Evolutionary conservation across 2,888 invertebrate species (phyloP), one percentile per base, ranked within the genome.

Genomic region (Epistrophe eligans): DNA sequence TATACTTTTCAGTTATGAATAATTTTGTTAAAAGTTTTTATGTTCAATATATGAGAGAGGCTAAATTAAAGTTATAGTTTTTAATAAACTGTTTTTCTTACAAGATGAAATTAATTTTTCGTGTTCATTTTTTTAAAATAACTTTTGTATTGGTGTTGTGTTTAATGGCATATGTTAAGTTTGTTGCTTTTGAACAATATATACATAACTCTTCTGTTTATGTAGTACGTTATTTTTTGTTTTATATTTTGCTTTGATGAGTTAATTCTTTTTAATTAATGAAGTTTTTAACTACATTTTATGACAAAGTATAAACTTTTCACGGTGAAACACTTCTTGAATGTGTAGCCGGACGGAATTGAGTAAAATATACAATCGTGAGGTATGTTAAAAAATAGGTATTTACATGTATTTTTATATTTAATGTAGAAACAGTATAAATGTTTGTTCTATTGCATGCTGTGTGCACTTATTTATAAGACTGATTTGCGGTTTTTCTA

Each of bases 271-370:
- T 19, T 62, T 38, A 40, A 19, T 15, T 55, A 38, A 57, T 43
- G 17, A 55, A 48, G 40, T 57, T 76, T 50, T 74, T 40, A 28
- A 24, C 38, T 57, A 45, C 66, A 24, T 24, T 57, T 38, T 28
- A 58, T 71, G 79, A 67, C 79, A 83, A 79, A 83, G 79, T 72
- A 67, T 76, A 79, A 83, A 76, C 74, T 77, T 64, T 74, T 64
- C 57, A 77, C 52, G 81, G 57, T 48, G 66, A 67, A 55, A 77
- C 76, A 72, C 52, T 62, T 73, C 60, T 76, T 83, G 67, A 79
- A 87, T 76, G 73, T 79, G 55, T 82, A 55, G 66, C 87, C 87
- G 87, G 87, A 87, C 87, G 87, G 87, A 87, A 77, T 87, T 87
- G 71, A 76, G 82, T 87, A 79, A 83, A 83, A 87, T 77, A 83